Evolutionary conservation across 64 coral and sea anemone genomes (phyloP).

Genomic region (Orbicella faveolata): DNA sequence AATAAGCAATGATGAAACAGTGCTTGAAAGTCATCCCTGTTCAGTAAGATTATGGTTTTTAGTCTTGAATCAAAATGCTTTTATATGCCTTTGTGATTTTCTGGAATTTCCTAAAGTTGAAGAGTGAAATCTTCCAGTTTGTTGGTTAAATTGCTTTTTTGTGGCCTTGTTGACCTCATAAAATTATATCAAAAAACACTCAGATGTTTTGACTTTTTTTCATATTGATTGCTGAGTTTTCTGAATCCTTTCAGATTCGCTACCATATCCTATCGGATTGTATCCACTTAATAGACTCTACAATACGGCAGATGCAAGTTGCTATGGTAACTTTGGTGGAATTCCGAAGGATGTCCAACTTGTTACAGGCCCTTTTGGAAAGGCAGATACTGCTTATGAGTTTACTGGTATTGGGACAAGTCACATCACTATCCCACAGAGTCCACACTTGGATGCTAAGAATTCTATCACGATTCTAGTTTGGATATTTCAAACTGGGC

Average conservation of each 20-base stretch:
- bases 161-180: not conserved
- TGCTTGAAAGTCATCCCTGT: too few species aligned
- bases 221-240: not conserved
- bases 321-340: constrained; percentile 50
- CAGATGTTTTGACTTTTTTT: too few species aligned
- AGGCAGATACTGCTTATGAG: constrained; percentile 30
- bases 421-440: constrained; percentile 45
- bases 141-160: not conserved
- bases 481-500: constrained; percentile 48
- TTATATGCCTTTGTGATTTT: too few species aligned
- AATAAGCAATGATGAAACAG: too few species aligned
- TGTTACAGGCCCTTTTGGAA: constrained; percentile 14
- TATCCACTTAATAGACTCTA: constrained; percentile 40
- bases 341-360: constrained; percentile 17
- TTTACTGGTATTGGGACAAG: constrained; percentile 54
- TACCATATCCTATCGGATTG: constrained; percentile 50
- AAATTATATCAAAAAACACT: too few species aligned
- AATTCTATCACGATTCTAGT: constrained; percentile 58
- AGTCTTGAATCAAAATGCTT: too few species aligned
- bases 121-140: too few species aligned
- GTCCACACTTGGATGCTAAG: not conserved
- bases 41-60: too few species aligned
- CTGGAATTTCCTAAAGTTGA: too few species aligned
- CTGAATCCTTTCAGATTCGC: not conserved
- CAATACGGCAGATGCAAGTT: constrained; percentile 60